Conservation (phyloP, 2,113 vertebrate genomes). For the Sisor rabdophorus region DNA sequence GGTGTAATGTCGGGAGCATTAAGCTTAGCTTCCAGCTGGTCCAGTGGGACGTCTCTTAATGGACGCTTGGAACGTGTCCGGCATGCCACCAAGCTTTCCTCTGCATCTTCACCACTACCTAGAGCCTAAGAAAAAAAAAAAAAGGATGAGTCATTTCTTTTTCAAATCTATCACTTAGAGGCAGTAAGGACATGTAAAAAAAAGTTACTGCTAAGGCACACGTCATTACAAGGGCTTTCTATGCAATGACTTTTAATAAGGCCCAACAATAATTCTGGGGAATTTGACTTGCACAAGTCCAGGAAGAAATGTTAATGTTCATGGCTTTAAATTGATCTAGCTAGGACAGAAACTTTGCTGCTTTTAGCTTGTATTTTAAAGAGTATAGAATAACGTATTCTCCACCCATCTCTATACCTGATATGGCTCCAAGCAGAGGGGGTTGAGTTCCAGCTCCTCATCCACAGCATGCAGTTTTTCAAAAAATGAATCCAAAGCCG, state of each 20-base stretch:
- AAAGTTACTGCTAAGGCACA: neutral
- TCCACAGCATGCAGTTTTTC: conserved; percentile 84
- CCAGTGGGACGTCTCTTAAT: conserved; percentile 82
- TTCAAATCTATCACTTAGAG: neutral
- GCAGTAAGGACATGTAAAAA: neutral
- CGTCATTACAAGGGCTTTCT: too few species aligned
- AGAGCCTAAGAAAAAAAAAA: conserved; percentile 45
- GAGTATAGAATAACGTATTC: neutral
- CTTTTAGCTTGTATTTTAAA: neutral
- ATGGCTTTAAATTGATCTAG: neutral
- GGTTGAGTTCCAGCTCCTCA: conserved; percentile 78
- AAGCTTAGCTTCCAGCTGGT: conserved; percentile 88
- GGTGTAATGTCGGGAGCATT: conserved; percentile 86
- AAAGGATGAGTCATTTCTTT: neutral
- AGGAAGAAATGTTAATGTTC: neutral
- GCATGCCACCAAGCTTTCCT: conserved; percentile 79
- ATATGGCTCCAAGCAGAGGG: conserved; percentile 74
- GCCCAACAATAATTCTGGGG: too few species aligned
- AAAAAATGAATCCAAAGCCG: conserved; percentile 77
- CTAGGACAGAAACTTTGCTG: too few species aligned
- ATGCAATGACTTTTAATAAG: too few species aligned
- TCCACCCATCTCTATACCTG: conserved; percentile 67
- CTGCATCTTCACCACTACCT: conserved; percentile 54
- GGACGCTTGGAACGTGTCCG: conserved; percentile 87
- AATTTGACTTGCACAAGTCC: neutral